Conservation (phyloP, 2,888 invertebrate genomes). For the Diplolepis rosae region DNA sequence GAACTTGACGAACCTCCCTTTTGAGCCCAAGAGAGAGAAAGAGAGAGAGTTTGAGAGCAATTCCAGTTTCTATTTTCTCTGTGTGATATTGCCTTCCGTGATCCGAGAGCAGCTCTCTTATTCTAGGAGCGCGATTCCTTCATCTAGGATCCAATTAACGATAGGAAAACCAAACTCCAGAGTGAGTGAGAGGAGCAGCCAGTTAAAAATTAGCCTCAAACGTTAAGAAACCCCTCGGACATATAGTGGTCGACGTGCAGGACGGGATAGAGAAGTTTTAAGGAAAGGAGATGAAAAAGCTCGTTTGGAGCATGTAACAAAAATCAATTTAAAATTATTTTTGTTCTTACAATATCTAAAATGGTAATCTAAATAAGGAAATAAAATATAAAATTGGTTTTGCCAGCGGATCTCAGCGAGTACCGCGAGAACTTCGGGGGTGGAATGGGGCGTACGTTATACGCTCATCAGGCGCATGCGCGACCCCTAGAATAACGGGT, state of each 20-base stretch:
- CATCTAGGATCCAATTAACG: constrained; percentile 69
- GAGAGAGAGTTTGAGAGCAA: background rate
- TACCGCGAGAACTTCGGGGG: constrained; percentile 32
- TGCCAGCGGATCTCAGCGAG: constrained; percentile 37
- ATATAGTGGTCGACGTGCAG: constrained; percentile 37
- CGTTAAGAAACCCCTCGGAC: constrained; percentile 41
- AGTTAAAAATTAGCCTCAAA: constrained; percentile 65
- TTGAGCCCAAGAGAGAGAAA: constrained; percentile 24
- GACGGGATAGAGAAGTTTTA: constrained; percentile 36
- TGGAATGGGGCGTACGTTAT: constrained; percentile 35
- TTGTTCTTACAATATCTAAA: constrained; percentile 69
- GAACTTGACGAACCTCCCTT: constrained; percentile 14
- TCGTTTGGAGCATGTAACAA: constrained; percentile 19
- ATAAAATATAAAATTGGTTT: constrained; percentile 68
- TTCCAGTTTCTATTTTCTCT: constrained; percentile 28
- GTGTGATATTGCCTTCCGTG: constrained; percentile 27
- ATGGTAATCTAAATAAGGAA: constrained; percentile 69
- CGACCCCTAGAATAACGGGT: constrained; percentile 52
- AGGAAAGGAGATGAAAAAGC: constrained; percentile 31
- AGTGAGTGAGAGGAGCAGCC: constrained; percentile 51
- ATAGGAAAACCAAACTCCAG: constrained; percentile 62
- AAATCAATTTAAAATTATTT: constrained; percentile 66
- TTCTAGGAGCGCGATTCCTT: constrained; percentile 54
- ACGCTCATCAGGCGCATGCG: constrained; percentile 35
- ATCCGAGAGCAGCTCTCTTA: constrained; percentile 31